These are phyloP conservation scores for Excalfactoria chinensis DNA, from an alignment of 2,113 vertebrate genomes.

Conservation along the genomic window DNA sequence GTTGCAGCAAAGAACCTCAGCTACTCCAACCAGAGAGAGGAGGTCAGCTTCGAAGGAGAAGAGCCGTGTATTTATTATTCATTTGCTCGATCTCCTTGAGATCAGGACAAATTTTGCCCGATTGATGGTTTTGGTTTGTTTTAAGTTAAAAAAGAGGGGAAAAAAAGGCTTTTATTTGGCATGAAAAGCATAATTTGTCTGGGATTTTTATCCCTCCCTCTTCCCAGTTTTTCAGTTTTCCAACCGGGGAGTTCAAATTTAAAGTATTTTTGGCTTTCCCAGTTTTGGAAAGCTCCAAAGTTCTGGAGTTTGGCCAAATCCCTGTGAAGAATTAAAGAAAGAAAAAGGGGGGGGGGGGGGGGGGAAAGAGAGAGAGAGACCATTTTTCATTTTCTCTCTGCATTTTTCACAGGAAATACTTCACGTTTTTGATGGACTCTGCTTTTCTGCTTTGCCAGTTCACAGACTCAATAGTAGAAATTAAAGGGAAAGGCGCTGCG, in stretches of 20 bases:
- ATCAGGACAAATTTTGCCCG: not conserved
- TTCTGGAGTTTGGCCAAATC: constrained; percentile 36
- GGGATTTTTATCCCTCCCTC: not conserved
- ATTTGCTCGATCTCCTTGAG: not conserved
- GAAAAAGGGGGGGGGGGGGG: too few species aligned
- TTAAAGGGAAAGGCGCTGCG: constrained; percentile 17
- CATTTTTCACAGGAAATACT: constrained; percentile 57
- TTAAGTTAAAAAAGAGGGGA: not conserved
- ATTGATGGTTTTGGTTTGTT: not conserved
- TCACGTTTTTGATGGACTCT: constrained; percentile 58
- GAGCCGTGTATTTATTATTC: not conserved
- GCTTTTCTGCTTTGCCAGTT: constrained; percentile 49
- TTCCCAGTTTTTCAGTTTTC: not conserved
- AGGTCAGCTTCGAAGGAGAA: not conserved
- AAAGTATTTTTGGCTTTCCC: constrained; percentile 42
- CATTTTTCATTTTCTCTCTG: constrained; percentile 47
- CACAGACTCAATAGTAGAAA: not conserved
- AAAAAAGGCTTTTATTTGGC: constrained; percentile 17
- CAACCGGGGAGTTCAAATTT: constrained; percentile 25
- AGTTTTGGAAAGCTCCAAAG: constrained; percentile 14
- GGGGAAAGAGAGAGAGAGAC: not conserved
- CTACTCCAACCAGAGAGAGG: not conserved
- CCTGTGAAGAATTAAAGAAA: constrained; percentile 53
- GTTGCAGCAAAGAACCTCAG: not conserved
- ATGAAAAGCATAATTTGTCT: not conserved